Base-by-base conservation (phyloP, 2,888 invertebrate species). In the Rhingia rostrata region DNA sequence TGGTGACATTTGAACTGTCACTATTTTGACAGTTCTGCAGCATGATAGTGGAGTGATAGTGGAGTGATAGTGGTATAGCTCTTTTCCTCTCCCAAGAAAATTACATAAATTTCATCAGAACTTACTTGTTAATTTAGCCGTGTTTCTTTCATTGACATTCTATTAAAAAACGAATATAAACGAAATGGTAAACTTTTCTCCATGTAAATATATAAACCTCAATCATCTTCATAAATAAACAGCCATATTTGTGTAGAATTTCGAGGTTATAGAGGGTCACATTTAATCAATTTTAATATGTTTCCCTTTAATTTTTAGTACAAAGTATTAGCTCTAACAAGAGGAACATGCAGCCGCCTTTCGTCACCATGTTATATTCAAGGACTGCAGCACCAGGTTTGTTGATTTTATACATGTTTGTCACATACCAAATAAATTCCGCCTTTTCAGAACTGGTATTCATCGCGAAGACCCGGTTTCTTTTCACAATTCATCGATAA, bases 401-500 rank as follows among this genome's bases (percentile, higher is more conserved):
- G 87, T 86, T 32, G 30, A 32, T 30, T 2, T 30, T 3, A 4
- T 6, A 30, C 49, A 32, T 41, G 30, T 49, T 10, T 22, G 2
- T 9, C 22, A 10, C 4, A 47, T 9, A 9, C 7, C 30, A 9
- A 30, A 32, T 22, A 22, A 30, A 10, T 30, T 30, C 10, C 1
- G 14, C 33, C 5, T 60, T 79, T 87, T 81, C 81, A 89, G 86
- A 89, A 90, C n/a, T 88, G 88, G 84, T 90, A 90, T 63, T 89
- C 90, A 14, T 77, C 88, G 7, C 88, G 93, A 81, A 92, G 93
- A 66, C 93, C 94, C 5, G 95, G 96, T 37, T 99, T 99, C 91
- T 94, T 99, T 88, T 95, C 96, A 0, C 95, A 97, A 87, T 94
- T 99, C 77, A 93, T 98, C 81, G 97, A 98, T 67, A 99, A 99